Percentiles rank a stretch among this genome's conserved stretches.
phyloP scores from a whole-genome alignment of 2,888 invertebrate species.

The Himalopsyche kuldschensis region DNA sequence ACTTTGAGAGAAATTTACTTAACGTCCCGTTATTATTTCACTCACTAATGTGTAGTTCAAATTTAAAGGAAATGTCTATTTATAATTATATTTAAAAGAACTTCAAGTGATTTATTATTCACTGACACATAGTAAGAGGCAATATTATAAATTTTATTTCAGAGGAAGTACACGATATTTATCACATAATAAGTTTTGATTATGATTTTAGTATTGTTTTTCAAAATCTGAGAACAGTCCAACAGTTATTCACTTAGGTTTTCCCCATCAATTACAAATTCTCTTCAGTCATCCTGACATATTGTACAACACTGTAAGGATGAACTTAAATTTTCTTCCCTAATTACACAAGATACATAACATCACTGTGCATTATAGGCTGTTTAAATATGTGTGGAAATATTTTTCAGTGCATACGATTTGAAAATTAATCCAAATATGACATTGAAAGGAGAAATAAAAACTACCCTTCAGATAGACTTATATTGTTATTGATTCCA shows the following conservation, averaged over 20 bases:
- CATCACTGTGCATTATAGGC: background rate
- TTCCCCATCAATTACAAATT: background rate
- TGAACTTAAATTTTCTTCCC: background rate
- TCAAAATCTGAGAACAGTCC: background rate
- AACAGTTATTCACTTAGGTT: background rate
- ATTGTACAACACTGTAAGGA: background rate
- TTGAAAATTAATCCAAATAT: background rate
- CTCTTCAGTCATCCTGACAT: background rate
- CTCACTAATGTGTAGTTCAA: too few relatives aligned
- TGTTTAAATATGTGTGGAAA: background rate
- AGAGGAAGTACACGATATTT: background rate
- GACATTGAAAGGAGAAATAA: background rate
- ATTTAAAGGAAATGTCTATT: too few relatives aligned
- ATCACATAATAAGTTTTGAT: background rate
- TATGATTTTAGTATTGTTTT: background rate
- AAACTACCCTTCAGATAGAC: constrained; percentile 3
- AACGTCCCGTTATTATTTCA: too few relatives aligned
- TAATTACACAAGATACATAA: background rate
- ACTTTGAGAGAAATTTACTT: too few relatives aligned
- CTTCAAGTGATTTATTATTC: background rate
- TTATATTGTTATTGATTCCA: constrained; percentile 50
- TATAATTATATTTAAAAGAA: too few relatives aligned
- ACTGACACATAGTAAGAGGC: background rate
- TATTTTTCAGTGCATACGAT: background rate
- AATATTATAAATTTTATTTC: background rate